Conservation (phyloP, 2,113 vertebrate genomes). For the Diphyllodes magnificus region DNA sequence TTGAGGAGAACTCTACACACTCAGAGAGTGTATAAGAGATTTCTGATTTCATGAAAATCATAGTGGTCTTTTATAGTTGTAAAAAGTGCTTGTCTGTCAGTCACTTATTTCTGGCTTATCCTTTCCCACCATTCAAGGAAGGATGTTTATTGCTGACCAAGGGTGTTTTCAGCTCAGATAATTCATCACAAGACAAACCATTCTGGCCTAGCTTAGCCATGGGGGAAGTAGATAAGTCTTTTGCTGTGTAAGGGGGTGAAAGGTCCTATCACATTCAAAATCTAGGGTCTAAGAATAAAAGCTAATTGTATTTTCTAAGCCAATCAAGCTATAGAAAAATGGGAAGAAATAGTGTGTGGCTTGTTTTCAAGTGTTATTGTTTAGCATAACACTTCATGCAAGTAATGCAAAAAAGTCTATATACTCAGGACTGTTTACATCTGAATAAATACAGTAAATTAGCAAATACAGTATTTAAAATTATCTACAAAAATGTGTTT, state of each 20-base stretch:
- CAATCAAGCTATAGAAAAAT: background rate
- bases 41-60: background rate
- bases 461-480: conserved; percentile 21
- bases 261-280: background rate
- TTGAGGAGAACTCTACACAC: background rate
- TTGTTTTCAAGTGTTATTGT: background rate
- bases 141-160: background rate
- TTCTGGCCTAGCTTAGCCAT: background rate
- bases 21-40: background rate
- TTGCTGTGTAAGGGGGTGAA: background rate
- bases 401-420: background rate
- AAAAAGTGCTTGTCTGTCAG: background rate
- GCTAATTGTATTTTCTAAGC: background rate
- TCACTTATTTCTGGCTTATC: background rate
- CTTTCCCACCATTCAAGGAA: background rate
- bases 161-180: background rate
- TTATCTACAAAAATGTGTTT: conserved; percentile 25
- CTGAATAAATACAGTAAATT: conserved; percentile 31
- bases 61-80: background rate
- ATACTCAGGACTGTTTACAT: conserved; percentile 38
- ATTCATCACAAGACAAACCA: background rate
- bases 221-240: background rate
- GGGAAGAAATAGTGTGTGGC: background rate
- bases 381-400: background rate
- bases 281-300: background rate